Evolutionary conservation across 1,140 invertebrate genomes (phyloP), one percentile per base, ranked within the genome.

Genomic region (Drosophila tsacasi): DNA sequence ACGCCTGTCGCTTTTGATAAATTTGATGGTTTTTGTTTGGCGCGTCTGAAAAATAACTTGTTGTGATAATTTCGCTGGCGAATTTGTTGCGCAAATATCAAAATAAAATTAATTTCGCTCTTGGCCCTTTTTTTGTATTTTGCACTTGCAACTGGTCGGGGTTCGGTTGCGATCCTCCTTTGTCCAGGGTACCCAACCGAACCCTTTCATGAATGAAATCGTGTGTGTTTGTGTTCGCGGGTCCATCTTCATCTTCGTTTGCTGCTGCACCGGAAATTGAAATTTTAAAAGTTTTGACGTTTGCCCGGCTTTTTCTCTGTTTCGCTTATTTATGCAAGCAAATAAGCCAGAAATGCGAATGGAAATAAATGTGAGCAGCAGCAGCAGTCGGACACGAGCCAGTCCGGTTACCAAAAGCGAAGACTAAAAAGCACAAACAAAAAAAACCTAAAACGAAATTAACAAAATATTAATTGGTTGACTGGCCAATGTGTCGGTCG

Each of bases 241-340:
- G 54, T 57, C 35, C 66, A 27, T 71, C 55, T 19, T 49, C 40
- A n/a, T 62, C 57, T 3, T 40, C 35, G 19, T 57, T 30, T 30
- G 27, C 30, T 19, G 54, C 35, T 66, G 80, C 81, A 87, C 84
- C 84, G 84, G 84, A 87, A 87, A 87, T 87, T 89, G 85, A 87
- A 87, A 89, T 87, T 87, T 87, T 89, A 90, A 90, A 90, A 89
- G 61, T 87, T 87, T 89, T 87, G 84, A 87, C 84, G 84, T 87
- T 89, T 90, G 85, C 64, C 87, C 71, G 75, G 54, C 54, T 57
- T 25, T 80, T 80, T 66, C 66, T 75, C 46, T 47, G 47, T 42
- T 46, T 81, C 61, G 57, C 72, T 84, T 84, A 84, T 84, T 84
- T 84, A 84, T 84, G 82, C 81, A 84, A 85, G 80, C 82, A 85